A percentile compares a stretch with the other conserved stretches of the same genome.
Conservation (phyloP, 2,888 invertebrate genomes). For the Lysandra bellargus region DNA sequence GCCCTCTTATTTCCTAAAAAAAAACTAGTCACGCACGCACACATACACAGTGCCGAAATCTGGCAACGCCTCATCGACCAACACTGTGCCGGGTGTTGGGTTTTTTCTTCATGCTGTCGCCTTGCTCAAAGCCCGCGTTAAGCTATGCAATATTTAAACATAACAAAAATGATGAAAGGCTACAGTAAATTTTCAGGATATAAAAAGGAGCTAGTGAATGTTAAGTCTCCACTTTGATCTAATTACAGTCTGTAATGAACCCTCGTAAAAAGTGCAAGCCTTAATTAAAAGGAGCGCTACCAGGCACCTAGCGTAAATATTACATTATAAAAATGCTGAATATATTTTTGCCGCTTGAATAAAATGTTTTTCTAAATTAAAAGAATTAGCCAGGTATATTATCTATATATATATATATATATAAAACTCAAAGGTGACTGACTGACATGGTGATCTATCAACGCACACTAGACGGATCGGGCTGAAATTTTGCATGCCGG, state of each 20-base stretch:
- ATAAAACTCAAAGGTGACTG: too few species aligned
- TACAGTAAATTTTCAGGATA: background rate
- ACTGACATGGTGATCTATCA: too few species aligned
- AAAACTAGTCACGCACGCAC: too few species aligned
- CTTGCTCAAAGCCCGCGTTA: too few species aligned
- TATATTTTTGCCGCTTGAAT: background rate
- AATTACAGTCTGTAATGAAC: conserved; percentile 14
- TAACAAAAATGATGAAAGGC: background rate
- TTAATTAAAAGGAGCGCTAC: conserved; percentile 7
- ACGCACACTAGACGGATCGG: too few species aligned
- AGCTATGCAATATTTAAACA: background rate
- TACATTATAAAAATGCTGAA: conserved; percentile 12
- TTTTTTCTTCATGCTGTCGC: background rate
- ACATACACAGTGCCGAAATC: too few species aligned
- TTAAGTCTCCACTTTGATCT: conserved; percentile 8
- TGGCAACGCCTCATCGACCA: too few species aligned
- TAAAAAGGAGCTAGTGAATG: background rate
- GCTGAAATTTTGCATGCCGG: too few species aligned
- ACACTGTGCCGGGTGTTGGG: too few species aligned
- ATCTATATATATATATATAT: too few species aligned
- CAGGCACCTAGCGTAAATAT: background rate
- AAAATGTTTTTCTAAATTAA: background rate
- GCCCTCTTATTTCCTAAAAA: too few species aligned
- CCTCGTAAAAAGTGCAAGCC: conserved; percentile 5
- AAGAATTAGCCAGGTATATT: background rate